Evolutionary conservation across 2,113 vertebrate genomes (phyloP), one percentile per base, ranked within the genome.

Genomic region (Chitala chitala): DNA sequence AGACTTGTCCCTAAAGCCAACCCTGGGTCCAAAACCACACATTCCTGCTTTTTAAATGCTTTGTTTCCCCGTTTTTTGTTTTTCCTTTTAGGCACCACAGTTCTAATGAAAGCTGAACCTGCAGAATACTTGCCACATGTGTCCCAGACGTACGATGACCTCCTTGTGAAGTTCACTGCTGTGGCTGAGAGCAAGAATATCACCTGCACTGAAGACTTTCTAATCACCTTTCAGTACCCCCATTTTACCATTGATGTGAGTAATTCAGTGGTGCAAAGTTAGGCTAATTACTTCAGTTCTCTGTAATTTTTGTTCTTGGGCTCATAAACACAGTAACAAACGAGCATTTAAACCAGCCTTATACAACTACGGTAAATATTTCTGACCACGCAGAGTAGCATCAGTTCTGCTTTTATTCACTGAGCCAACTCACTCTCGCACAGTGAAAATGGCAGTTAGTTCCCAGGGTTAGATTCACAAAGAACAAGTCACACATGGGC

Each of bases 241-340:
- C 68, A 82, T 36, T 81, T 90, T 75, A 82, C 50, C 0, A 8
- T 88, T 6, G 83, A 91, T 85, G 89, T 90, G 81, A 89, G 8
- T 22, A 4, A 65, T 15, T 33, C 56, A 31, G 56, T 33, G 29
- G 4, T 5, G 56, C 26, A 17, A 59, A 8, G 33, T 17, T 13
- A 29, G 10, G 31, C 26, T n/a, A n/a, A n/a, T n/a, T n/a, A n/a
- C 24, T 31, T 58, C 29, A 3, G 12, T 59, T 33, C 20, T 33
- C 56, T 59, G 36, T 58, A 20, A 22, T 38, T 26, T 68, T 72
- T 72, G 69, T 48, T 55, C 72, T n/a, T 20, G 3, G 48, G 38
- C 24, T 40, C 38, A 40, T 22, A n/a, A 65, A 40, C 20, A n/a
- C 63, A 65, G 38, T 51, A n/a, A n/a, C n/a, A n/a, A n/a, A n/a